Base-by-base conservation (phyloP, 2,888 invertebrate species). In the Aporophyla nigra region DNA sequence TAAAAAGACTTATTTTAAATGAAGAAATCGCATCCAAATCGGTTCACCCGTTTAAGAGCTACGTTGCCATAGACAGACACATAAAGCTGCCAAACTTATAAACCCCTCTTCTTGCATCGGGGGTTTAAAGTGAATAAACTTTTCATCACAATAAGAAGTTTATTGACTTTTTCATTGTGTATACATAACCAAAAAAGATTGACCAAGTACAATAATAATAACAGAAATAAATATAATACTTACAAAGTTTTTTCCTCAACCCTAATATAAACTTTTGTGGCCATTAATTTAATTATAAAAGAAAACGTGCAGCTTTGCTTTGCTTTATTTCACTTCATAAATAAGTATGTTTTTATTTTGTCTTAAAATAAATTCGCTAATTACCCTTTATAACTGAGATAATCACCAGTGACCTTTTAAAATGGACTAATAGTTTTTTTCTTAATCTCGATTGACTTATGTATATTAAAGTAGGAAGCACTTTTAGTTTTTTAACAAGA, bases 351-450 rank as follows among this genome's bases (percentile, higher is more conserved):
- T n/a, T 40, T 5, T 14, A 10, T 33, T 10, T 27, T 19, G 7
- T 21, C 0, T 14, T 21, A 24, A 21, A 74, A 46, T 53, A 78
- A 21, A 78, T 5, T n/a, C 19, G 19, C 49, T 68, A 33, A 74
- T 61, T 74, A 43, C 4, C 53, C 9, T 61, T 53, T 43, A 10
- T 69, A 21, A 68, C 16, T 24, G 5, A 46, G 21, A 21, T 59
- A 14, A 59, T 78, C 33, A 27, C 16, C 43, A 5, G 33, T 53
- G 43, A 78, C 68, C 58, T 76, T 58, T 78, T 46, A 59, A 46
- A 68, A 33, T 43, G 14, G 27, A 46, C 7, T 59, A 68, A 51
- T 58, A 21, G 78, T 61, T 78, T 78, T 76, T 78, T 51, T 0
- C 16, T n/a, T 53, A 21, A 24, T 24, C 40, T 49, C 14, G 9